Base-by-base conservation (phyloP, 2,888 invertebrate genomes). In the Silvanus unidentatus region DNA sequence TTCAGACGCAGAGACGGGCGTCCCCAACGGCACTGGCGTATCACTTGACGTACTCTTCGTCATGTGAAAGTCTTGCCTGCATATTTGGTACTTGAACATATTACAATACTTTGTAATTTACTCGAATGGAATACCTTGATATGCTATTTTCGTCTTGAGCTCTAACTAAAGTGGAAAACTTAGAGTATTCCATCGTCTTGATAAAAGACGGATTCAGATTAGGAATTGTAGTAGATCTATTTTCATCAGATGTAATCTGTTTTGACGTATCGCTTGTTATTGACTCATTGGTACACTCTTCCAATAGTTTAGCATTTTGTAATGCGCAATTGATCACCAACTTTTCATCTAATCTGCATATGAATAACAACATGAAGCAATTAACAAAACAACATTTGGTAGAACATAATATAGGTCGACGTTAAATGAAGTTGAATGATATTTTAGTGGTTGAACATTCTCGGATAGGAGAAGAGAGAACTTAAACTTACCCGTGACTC, bases 401-500 rank as follows among this genome's bases (percentile, higher is more conserved):
- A 14, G 27, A 11, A 28, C 10, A 34, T 39, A 2, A 10, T 22
- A 22, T 22, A 22, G 22, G 22, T 22, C 22, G 22, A 22, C 22
- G 13, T 32, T 32, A 32, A 12, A 16, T 37, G 37, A 37, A 37
- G 37, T 15, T 37, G 8, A 37, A 15, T 16, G 37, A 37, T 6
- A 37, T 37, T n/a, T 16, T 32, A 32, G 6, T 32, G 8, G 30
- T 37, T 40, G 12, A 2, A 14, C 14, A 44, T 16, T 14, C 22
- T 16, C n/a, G n/a, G n/a, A n/a, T n/a, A n/a, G n/a, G n/a, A n/a
- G n/a, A n/a, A n/a, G n/a, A n/a, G n/a, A n/a, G n/a, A n/a, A 27
- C 42, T 14, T 4, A 16, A 43, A 76, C 81, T 74, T 74, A 83
- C 82, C 82, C 80, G 63, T 82, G 81, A 50, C 79, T 79, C 60